Evolutionary conservation across 2,113 vertebrate genomes (phyloP).

Genomic region (Gymnobelideus leadbeateri): DNA sequence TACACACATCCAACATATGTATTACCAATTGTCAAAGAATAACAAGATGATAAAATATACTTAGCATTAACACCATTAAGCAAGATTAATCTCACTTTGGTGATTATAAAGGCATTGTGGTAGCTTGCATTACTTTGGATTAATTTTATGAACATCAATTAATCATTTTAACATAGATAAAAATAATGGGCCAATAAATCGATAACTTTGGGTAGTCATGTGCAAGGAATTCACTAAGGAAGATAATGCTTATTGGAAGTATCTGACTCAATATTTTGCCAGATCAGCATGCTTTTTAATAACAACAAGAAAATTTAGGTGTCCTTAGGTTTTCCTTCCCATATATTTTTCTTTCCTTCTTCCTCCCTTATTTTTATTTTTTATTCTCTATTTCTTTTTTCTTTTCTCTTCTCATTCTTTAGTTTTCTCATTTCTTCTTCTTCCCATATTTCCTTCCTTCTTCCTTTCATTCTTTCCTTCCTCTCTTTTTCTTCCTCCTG

Average conservation of each 20-base stretch:
- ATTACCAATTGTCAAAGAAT: neutral
- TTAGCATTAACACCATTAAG: neutral
- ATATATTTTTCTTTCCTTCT: too few relatives aligned
- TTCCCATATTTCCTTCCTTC: too few relatives aligned
- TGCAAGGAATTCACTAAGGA: neutral
- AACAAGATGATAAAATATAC: neutral
- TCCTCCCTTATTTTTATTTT: neutral
- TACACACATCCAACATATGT: neutral
- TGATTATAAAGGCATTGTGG: neutral
- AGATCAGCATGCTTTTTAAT: neutral
- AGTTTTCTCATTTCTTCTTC: neutral
- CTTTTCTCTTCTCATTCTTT: neutral
- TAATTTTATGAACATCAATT: neutral
- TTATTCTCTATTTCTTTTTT: neutral
- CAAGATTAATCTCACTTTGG: neutral
- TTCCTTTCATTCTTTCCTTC: neutral
- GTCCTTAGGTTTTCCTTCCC: neutral
- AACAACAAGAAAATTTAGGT: neutral
- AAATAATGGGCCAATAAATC: neutral
- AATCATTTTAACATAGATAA: neutral
- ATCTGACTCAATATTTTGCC: neutral
- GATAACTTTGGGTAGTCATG: neutral
- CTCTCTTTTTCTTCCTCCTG: too few relatives aligned
- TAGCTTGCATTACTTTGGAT: neutral
- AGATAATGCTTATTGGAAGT: neutral